These are phyloP conservation scores for Lepeophtheirus salmonis DNA, from an alignment of 1,140 invertebrate species.

Conservation along the genomic window DNA sequence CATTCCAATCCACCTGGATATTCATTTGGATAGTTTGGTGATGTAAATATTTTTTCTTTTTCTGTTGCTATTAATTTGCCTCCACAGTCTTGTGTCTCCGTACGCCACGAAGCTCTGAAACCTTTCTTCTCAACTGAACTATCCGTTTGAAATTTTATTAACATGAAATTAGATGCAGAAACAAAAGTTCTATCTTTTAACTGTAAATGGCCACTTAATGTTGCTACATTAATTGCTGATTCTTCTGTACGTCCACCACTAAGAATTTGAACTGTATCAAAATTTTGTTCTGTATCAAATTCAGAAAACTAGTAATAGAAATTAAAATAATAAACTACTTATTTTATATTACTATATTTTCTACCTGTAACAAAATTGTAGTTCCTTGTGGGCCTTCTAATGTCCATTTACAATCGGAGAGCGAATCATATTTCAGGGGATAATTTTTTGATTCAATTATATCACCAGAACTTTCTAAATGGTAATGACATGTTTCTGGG, in stretches of 20 bases:
- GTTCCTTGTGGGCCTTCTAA: conserved; percentile 86
- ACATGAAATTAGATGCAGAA: conserved; percentile 92
- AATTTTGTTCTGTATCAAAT: conserved; percentile 88
- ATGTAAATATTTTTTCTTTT: conserved; percentile 52
- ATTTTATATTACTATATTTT: not conserved
- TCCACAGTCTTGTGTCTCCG: conserved; percentile 70
- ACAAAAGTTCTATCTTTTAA: conserved; percentile 61
- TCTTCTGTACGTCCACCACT: conserved; percentile 86
- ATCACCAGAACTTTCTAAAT: conserved; percentile 78
- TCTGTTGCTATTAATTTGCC: conserved; percentile 57
- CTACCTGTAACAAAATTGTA: conserved; percentile 64
- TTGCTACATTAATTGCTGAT: conserved; percentile 70
- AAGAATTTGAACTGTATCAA: conserved; percentile 84
- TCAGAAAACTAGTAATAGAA: conserved; percentile 58
- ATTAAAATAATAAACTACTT: not conserved
- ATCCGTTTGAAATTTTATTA: conserved; percentile 86
- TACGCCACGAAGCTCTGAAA: conserved; percentile 54
- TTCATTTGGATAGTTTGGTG: conserved; percentile 70
- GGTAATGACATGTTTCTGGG: conserved; percentile 63
- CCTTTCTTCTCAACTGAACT: conserved; percentile 27
- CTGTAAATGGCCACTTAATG: conserved; percentile 61
- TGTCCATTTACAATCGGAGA: conserved; percentile 89
- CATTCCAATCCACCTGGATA: conserved; percentile 88
- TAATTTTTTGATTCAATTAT: conserved; percentile 84
- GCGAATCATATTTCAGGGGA: conserved; percentile 69